These are phyloP conservation scores for Poeciliopsis retropinna DNA, from an alignment of 2,113 vertebrate species.

Conservation along the genomic window DNA sequence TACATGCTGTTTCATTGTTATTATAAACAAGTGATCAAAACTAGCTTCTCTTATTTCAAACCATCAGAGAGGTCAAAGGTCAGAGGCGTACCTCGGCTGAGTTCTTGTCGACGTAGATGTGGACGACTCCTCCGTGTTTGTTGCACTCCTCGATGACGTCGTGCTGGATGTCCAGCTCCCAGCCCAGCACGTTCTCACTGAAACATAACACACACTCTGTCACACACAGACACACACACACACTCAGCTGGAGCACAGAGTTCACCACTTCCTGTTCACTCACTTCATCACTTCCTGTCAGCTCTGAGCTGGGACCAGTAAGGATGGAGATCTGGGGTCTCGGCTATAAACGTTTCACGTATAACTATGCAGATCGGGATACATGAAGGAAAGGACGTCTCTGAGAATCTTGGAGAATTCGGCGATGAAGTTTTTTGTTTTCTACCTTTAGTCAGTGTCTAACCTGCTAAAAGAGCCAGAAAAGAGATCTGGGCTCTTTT, in stretches of 20 bases:
- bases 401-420: too few species aligned
- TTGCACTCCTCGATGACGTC: slow-evolving; percentile 98
- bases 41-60: too few species aligned
- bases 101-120: slow-evolving; percentile 97
- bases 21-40: too few species aligned
- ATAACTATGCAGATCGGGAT: too few species aligned
- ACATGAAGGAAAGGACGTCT: too few species aligned
- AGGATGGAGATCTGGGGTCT: too few species aligned
- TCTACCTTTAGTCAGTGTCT: too few species aligned
- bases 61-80: neutral
- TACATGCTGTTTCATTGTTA: neutral
- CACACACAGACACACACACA: slow-evolving; percentile 9
- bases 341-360: too few species aligned
- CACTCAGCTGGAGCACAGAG: slow-evolving; percentile 8
- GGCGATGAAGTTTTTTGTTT: too few species aligned
- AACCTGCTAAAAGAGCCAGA: too few species aligned
- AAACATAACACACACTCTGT: slow-evolving; percentile 24
- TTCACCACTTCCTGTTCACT: neutral
- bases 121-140: slow-evolving; percentile 96
- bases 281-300: neutral
- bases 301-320: neutral
- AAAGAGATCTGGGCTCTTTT: too few species aligned
- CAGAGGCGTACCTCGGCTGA: slow-evolving; percentile 87
- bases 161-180: slow-evolving; percentile 95
- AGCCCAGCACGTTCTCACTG: slow-evolving; percentile 91